Base-by-base conservation (phyloP, 2,888 invertebrate genomes). In the Platycheirus albimanus region DNA sequence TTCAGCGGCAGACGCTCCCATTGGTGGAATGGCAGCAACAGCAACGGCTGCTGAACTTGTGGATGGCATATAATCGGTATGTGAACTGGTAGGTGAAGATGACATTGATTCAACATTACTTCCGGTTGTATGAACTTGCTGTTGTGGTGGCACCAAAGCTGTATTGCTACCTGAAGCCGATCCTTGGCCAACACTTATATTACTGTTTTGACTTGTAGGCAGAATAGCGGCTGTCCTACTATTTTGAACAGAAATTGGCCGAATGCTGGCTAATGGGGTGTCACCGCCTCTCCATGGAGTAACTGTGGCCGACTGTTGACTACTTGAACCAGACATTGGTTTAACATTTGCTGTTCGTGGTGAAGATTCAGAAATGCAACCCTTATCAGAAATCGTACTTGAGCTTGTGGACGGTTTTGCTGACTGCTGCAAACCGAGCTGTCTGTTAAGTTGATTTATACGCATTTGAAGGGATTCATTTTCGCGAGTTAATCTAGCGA, bases 281-380 rank as follows among this genome's bases (percentile, higher is more conserved):
- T 96, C 96, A 4, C 95, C 93, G 2, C 95, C 94, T 80, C 95
- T 93, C 90, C 95, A 94, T 19, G 94, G 93, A n/a, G 92, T 93
- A 43, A 94, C 93, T 3, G 93, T 90, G 0, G 91, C 91, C 2
- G 91, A 91, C 84, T 91, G 91, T 61, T 91, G 91, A 0, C 89
- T 89, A 61, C 90, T 88, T 0, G 91, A 92, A 86, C 96, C 96
- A 2, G 98, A 96, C 95, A 98, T 97, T 0, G 98, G 98, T 90
- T 97, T 97, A 47, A 98, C 98, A 89, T 98, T 98, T 4, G 98
- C 98, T 0, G 97, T 98, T 0, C 95, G 94, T 0, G 93, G 93
- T 10, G 89, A 88, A 2, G 90, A 89, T 10, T 93, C 93, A 36
- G 93, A 93, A 2, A 92, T 92, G 10, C 92, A 92, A 2, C 92